A percentile compares a stretch with the other conserved stretches of the same genome.
phyloP scores from a whole-genome alignment of 2,888 invertebrate genomes.

The Xestia rhomboidea region DNA sequence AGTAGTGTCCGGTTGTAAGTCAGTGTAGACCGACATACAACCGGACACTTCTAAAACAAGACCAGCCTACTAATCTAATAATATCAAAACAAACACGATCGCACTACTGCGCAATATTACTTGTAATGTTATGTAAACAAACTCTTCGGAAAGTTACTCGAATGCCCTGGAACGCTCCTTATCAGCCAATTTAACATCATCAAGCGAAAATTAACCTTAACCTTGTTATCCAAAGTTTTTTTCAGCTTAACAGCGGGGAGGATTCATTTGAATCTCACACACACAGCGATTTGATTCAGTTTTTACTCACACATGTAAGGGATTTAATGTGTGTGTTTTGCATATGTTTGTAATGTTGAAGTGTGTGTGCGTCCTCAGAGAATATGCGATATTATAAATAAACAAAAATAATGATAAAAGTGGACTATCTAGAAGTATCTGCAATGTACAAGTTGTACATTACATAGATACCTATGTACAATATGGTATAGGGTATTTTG shows the following conservation, averaged over 20 bases:
- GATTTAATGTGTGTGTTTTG: slow-evolving; percentile 4
- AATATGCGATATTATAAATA: slow-evolving; percentile 10
- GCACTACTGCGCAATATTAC: slow-evolving; percentile 70
- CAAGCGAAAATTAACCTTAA: slow-evolving; percentile 46
- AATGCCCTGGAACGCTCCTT: slow-evolving; percentile 59
- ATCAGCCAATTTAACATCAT: slow-evolving; percentile 14
- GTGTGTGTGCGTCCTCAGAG: slow-evolving; percentile 30
- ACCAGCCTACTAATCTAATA: slow-evolving; percentile 93
- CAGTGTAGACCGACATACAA: no score
- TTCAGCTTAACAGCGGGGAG: slow-evolving; percentile 18
- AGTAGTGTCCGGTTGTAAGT: no score
- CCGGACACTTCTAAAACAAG: slow-evolving; percentile 93
- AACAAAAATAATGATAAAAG: not conserved
- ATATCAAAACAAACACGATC: slow-evolving; percentile 19
- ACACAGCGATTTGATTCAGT: slow-evolving; percentile 48
- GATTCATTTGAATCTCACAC: slow-evolving; percentile 50
- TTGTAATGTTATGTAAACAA: slow-evolving; percentile 65
- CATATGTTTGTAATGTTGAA: not conserved
- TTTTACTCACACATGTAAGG: slow-evolving; percentile 45
- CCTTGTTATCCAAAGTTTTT: fast-evolving
- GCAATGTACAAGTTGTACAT: not conserved
- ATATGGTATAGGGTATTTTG: not conserved
- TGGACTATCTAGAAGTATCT: slow-evolving; percentile 2
- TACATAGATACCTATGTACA: no score
- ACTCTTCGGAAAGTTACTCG: slow-evolving; percentile 72